Conservation (phyloP, 2,888 invertebrate genomes). For the Camptogramma bilineatum region DNA sequence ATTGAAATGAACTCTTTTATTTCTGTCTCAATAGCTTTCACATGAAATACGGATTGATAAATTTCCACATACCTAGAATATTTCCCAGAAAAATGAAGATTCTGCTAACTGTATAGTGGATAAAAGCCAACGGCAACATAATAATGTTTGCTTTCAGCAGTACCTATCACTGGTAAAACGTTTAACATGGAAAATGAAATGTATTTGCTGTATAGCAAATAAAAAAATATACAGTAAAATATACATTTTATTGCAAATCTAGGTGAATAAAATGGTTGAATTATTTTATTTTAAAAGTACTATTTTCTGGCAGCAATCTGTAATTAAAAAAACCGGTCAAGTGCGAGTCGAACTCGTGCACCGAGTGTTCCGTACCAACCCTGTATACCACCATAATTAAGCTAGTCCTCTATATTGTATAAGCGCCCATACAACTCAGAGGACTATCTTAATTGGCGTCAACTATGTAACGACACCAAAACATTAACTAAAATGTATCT, state of each 20-base stretch:
- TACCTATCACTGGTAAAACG: slow-evolving; percentile 8
- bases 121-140: slow-evolving; percentile 15
- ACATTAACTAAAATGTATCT: no score
- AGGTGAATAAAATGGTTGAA: slow-evolving; percentile 2
- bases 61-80: neutral
- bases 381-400: no score
- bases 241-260: slow-evolving; percentile 11
- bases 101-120: neutral
- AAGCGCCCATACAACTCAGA: no score
- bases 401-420: no score
- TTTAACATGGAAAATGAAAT: slow-evolving; percentile 17
- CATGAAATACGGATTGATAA: slow-evolving; percentile 3
- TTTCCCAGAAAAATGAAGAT: slow-evolving; percentile 1
- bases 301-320: neutral
- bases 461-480: no score
- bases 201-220: slow-evolving; percentile 5
- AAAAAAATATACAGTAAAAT: no score
- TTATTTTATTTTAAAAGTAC: neutral
- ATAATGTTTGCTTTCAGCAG: slow-evolving; percentile 13
- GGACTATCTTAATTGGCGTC: no score
- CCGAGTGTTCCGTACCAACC: no score
- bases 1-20: slow-evolving; percentile 22
- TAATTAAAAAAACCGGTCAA: neutral
- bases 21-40: slow-evolving; percentile 14
- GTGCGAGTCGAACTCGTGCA: no score